phyloP scores from a whole-genome alignment of 2,797 vertebrate species.

The Peromyscus nudipes region DNA sequence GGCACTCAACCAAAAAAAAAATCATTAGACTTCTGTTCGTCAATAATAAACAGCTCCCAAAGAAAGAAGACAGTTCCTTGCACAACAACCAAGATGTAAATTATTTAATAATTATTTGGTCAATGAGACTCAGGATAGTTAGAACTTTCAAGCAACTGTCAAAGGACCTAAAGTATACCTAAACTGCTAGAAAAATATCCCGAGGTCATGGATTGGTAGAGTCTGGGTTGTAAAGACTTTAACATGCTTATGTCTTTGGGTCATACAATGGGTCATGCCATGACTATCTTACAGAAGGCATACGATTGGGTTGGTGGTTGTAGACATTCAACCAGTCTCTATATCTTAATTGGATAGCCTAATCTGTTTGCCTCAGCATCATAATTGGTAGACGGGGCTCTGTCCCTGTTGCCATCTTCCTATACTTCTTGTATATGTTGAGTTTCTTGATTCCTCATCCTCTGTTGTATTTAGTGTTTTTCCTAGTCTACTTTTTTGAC shows the following conservation, averaged over 20 bases:
- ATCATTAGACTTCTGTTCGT: background rate
- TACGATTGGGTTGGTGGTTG: background rate
- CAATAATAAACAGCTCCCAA: background rate
- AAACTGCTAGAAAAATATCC: background rate
- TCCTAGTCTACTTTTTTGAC: background rate
- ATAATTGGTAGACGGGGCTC: background rate
- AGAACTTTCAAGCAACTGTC: background rate
- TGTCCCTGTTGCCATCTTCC: background rate
- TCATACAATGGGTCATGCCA: background rate
- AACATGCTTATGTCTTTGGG: background rate
- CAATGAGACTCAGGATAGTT: background rate
- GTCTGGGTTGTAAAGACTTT: background rate
- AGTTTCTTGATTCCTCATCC: background rate
- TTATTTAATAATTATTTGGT: background rate
- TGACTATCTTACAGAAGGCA: background rate
- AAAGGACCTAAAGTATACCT: background rate
- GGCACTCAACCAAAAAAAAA: background rate
- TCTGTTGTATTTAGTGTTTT: background rate
- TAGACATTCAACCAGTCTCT: background rate
- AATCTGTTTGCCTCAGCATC: background rate
- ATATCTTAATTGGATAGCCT: background rate
- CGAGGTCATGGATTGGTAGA: background rate
- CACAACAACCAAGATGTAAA: background rate
- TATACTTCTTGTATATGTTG: background rate
- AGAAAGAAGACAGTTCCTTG: background rate